Evolutionary conservation across 2,888 invertebrate species (phyloP).

Genomic region (Metellina segmentata): DNA sequence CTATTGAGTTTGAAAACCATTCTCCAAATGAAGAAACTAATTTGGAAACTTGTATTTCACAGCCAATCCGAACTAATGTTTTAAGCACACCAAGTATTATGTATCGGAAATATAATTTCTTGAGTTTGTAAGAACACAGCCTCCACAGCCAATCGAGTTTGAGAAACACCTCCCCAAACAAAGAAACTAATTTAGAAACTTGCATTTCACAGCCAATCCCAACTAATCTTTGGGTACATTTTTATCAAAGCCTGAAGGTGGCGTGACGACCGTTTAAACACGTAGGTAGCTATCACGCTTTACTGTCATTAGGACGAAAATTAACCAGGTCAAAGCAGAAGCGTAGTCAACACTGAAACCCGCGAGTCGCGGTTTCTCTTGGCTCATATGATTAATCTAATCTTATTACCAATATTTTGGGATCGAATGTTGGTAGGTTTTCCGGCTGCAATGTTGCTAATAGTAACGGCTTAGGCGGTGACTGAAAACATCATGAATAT

Average conservation of each 20-base stretch:
- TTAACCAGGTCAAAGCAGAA: conserved; percentile 31
- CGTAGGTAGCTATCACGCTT: conserved; percentile 38
- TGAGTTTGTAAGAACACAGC: too few relatives aligned
- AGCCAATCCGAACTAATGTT: neutral
- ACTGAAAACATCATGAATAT: conserved; percentile 58
- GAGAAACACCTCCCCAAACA: too few relatives aligned
- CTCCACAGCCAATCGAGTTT: too few relatives aligned
- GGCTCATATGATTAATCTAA: conserved; percentile 36
- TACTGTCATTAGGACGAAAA: conserved; percentile 35
- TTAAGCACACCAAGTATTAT: neutral
- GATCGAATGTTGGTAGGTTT: conserved; percentile 48
- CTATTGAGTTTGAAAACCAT: too few relatives aligned
- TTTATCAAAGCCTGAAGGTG: neutral
- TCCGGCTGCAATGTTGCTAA: conserved; percentile 32
- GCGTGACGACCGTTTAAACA: conserved; percentile 26
- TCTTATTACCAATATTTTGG: conserved; percentile 37
- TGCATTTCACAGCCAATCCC: neutral
- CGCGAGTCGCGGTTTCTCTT: neutral
- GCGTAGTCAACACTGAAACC: conserved; percentile 6
- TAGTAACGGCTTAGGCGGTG: conserved; percentile 35
- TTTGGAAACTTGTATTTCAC: neutral
- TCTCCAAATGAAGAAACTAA: neutral
- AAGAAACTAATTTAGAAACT: neutral
- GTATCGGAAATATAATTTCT: too few relatives aligned
- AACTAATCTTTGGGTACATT: neutral